Base-by-base conservation (phyloP, 35 echinoderm and acorn worm species). In the Hemicentrotus pulcherrimus region DNA sequence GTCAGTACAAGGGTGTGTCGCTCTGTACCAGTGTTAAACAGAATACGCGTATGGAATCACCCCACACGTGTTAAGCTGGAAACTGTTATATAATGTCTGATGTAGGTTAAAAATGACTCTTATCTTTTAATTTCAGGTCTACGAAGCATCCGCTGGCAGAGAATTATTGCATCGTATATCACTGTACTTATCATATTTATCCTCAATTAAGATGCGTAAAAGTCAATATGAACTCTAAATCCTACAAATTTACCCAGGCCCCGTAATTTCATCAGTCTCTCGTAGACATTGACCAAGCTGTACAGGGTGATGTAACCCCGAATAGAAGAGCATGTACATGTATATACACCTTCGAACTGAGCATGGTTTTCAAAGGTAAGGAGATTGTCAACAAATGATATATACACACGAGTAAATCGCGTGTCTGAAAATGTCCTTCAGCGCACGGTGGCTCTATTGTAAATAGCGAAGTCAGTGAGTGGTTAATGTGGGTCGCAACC, bases 361-460 rank as follows among this genome's bases (percentile, higher is more conserved):
- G 86, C 32, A 30, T 41, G 87, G 87, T 41, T 90, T 41, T 15
- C 88, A 90, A 2, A 90, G 32, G 9, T 18, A 90, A 47, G n/a
- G 5, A n/a, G 65, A 22, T 78, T 7, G 19, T 78, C 19, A 78
- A 78, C 65, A 28, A 78, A 22, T 28, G 22, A 78, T 24, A 33
- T 5, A 35, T 22, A 41, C 46, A 16, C 88, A 90, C 88, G 88
- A 90, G 88, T 90, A 15, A 47, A 15, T 90, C n/a, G 0, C 88
- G 46, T 90, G 88, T 47, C 32, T 90, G 88, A 90, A 90, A 90
- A 41, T 90, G 88, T 30, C 88, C 46, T 90, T 90, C 88, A 90
- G 24, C 32, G 13, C 6, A 14, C 2, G 32, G 10, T 33, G 12
- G 15, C 32, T 9, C 88, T 31, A 47, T 19, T 33, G 31, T 90